A percentile compares a stretch with the other conserved stretches of the same genome.
Evolutionary conservation across 35 echinoderm and acorn worm genomes (phyloP).

Genomic region (Ophioderma brevispina): DNA sequence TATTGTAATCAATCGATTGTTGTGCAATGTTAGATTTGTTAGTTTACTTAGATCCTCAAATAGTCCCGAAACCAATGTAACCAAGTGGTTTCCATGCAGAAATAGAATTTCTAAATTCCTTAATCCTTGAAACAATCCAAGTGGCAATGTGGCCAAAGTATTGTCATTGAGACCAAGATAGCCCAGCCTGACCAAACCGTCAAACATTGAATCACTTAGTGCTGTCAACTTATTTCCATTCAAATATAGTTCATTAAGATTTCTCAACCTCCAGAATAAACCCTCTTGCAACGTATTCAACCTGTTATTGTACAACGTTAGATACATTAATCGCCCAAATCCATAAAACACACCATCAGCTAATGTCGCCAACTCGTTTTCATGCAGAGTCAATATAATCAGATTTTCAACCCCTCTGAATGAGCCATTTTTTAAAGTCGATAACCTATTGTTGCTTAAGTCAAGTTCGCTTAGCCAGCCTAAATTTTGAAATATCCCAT

Average conservation of each 20-base stretch:
- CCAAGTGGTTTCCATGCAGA: not conserved
- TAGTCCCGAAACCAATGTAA: not conserved
- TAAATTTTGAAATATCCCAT: too few species aligned
- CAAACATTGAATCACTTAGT: not conserved
- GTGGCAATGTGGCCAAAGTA: not conserved
- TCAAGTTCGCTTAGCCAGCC: too few species aligned
- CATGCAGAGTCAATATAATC: too few species aligned
- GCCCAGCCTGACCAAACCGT: not conserved
- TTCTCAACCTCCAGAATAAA: too few species aligned
- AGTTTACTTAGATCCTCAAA: not conserved
- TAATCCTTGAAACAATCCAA: not conserved
- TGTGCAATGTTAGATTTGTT: not conserved
- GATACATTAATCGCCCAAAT: too few species aligned
- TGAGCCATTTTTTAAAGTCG: too few species aligned
- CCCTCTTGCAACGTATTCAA: too few species aligned
- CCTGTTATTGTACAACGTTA: too few species aligned
- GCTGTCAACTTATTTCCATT: not conserved
- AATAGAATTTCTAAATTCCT: not conserved
- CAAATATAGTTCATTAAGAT: not conserved
- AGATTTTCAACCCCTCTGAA: too few species aligned
- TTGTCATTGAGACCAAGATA: not conserved
- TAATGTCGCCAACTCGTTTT: too few species aligned
- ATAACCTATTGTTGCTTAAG: too few species aligned
- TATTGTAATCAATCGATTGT: not conserved
- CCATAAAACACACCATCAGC: too few species aligned